These are phyloP conservation scores for Neopipo cinnamomea DNA, from an alignment of 2,113 vertebrate species.

Conservation along the genomic window DNA sequence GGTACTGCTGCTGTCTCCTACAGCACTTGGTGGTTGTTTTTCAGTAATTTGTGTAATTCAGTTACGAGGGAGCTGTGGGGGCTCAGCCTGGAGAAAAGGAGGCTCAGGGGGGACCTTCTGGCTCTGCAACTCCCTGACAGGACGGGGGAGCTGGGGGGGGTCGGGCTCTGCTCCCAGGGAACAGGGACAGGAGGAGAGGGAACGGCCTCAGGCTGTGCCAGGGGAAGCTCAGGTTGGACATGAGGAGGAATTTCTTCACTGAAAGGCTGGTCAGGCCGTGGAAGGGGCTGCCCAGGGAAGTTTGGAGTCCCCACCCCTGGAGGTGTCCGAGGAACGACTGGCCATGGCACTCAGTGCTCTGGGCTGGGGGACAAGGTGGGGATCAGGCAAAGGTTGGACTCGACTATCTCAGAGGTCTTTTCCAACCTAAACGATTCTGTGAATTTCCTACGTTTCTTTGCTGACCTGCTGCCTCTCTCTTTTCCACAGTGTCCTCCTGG, in stretches of 20 bases:
- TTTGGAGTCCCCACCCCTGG: background rate
- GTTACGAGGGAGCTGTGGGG: background rate
- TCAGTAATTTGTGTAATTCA: background rate
- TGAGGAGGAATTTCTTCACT: background rate
- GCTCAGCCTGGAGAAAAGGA: background rate
- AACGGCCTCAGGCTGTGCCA: background rate
- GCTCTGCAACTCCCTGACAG: background rate
- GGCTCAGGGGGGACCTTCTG: background rate
- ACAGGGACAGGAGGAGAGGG: background rate
- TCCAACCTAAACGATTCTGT: background rate
- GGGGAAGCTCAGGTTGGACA: background rate
- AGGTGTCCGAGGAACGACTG: background rate
- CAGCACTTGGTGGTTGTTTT: background rate
- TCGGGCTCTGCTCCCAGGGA: background rate
- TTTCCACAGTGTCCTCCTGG: slow-evolving; percentile 84
- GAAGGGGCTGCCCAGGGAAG: background rate
- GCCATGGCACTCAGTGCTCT: background rate
- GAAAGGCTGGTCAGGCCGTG: background rate
- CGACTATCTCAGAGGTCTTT: background rate
- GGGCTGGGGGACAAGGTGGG: background rate
- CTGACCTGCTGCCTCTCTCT: background rate
- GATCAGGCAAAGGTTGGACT: background rate
- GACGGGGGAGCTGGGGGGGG: background rate
- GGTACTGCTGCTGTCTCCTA: slow-evolving; percentile 60
- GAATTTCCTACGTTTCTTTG: background rate